Evolutionary conservation across 1,140 invertebrate species (phyloP), one percentile per base, ranked within the genome.

Genomic region (Aphelenchoides besseyi): DNA sequence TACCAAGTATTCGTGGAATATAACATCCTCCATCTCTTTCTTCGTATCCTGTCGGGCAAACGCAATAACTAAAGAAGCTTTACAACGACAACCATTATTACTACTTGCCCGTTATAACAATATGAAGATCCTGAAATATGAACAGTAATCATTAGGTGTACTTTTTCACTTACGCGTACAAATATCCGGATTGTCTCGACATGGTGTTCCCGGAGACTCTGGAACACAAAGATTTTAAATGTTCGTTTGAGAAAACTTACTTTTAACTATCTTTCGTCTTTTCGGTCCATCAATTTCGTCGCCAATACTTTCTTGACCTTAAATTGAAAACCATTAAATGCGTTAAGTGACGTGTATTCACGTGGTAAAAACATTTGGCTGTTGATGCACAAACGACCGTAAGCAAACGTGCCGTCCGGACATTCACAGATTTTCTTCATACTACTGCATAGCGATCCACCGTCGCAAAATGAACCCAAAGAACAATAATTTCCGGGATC

Each of bases 1-100:
- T 18, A 79, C 74, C 74, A 18, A 63, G 79, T 29, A 79, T 76
- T 66, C 66, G 52, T 2, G 74, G 74, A n/a, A 79, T 54, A 59
- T 71, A 33, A 63, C 74, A 76, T 59, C 76, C 74, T 8, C 74
- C 74, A 35, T 79, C 57, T 8, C 62, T n/a, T 59, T 76, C 77
- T 3, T 76, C 74, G 62, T 76, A 76, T 1, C 74, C 74, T 28
- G 69, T 69, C 23, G 74, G 77, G 54, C 74, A 76, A 18, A 76
- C 74, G 64, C 74, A 76, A 77, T 75, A 75, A 2, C 37, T 41
- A 41, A 41, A 41, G 5, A 41, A 41, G n/a, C 37, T 41, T 41
- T 8, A 8, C 37, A 41, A 41, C n/a, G 5, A 41, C 5, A 41
- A n/a, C n/a, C n/a, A n/a, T 41, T 8, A 41, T 5, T 41, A n/a